phyloP scores from a whole-genome alignment of 2,113 vertebrate genomes.

The Actenoides lindsayi region DNA sequence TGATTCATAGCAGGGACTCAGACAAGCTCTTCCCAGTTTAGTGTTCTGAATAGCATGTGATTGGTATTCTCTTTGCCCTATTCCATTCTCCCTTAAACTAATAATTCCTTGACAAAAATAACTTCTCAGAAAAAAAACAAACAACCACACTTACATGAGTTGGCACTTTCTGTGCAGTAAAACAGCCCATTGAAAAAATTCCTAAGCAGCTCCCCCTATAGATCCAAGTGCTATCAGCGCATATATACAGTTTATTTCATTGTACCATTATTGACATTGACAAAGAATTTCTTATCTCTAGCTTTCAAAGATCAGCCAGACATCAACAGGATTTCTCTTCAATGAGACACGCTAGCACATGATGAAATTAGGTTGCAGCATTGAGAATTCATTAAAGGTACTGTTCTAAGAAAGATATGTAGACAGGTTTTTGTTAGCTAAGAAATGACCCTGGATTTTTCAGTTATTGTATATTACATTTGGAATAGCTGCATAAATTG shows the following conservation, averaged over 20 bases:
- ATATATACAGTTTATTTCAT: neutral
- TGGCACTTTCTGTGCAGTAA: neutral
- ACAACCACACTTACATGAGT: neutral
- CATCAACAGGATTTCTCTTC: constrained; percentile 26
- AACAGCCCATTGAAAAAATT: neutral
- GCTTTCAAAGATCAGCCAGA: constrained; percentile 36
- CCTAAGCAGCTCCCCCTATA: neutral
- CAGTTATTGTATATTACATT: neutral
- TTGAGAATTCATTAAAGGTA: constrained; percentile 4
- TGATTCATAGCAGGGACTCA: neutral
- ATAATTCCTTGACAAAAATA: neutral
- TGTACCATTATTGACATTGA: neutral
- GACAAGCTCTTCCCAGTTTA: neutral
- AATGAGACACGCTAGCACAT: neutral
- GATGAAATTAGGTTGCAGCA: neutral
- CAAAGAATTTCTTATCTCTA: constrained; percentile 49
- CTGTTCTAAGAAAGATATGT: neutral
- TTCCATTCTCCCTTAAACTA: neutral
- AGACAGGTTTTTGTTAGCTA: neutral
- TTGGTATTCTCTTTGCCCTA: neutral
- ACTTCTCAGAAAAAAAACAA: neutral
- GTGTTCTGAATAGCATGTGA: neutral
- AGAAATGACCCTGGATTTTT: neutral
- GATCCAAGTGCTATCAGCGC: neutral
- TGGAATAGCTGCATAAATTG: neutral